Evolutionary conservation across 1,140 invertebrate genomes (phyloP).

Genomic region (Achatina immaculata): DNA sequence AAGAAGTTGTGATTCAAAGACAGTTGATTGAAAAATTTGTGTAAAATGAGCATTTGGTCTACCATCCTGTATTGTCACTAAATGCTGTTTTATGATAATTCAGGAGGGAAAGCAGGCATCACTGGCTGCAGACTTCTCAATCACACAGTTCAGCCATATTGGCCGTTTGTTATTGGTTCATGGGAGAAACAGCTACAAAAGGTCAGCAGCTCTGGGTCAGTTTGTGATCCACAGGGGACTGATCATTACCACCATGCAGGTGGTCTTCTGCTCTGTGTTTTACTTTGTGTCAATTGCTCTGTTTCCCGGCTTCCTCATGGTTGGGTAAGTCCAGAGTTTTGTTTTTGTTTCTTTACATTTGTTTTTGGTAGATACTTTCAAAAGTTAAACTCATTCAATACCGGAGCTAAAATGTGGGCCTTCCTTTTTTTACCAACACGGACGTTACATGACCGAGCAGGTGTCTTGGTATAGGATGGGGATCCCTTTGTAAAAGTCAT

Average conservation of each 20-base stretch:
- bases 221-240: constrained; percentile 99
- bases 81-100: too few species aligned
- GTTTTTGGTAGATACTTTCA: background rate
- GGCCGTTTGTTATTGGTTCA: constrained; percentile 90
- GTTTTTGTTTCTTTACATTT: background rate
- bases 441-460: too few species aligned
- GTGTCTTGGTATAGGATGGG: too few species aligned
- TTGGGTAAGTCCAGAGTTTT: constrained; percentile 79
- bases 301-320: constrained; percentile 98
- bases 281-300: constrained; percentile 97
- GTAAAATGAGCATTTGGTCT: too few species aligned
- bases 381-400: too few species aligned
- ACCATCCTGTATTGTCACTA: too few species aligned
- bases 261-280: constrained; percentile 98
- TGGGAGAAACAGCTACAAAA: constrained; percentile 94
- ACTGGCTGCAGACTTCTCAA: constrained; percentile 98
- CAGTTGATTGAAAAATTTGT: too few species aligned
- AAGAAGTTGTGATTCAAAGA: too few species aligned
- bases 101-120: constrained; percentile 95
- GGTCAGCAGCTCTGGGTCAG: constrained; percentile 95
- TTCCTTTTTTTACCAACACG: too few species aligned
- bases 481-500: too few species aligned
- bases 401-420: too few species aligned
- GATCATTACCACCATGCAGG: constrained; percentile 99
- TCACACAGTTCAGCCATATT: constrained; percentile 92